Percentiles rank a stretch among this genome's conserved stretches.
phyloP scores from a whole-genome alignment of 2,888 invertebrate genomes.

The Melipona beecheii region DNA sequence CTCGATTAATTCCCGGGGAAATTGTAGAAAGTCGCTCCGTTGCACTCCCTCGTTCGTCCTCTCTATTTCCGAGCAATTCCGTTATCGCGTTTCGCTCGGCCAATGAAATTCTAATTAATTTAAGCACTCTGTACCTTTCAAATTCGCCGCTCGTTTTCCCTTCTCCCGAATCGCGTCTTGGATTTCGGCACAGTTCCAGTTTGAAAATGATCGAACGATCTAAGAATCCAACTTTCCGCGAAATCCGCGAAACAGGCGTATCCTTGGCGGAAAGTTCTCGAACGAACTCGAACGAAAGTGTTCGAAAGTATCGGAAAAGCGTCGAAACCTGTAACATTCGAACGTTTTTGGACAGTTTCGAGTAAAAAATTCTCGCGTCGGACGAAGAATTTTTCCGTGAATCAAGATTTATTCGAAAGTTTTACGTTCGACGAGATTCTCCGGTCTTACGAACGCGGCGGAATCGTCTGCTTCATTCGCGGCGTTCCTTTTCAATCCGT shows the following conservation, averaged over 20 bases:
- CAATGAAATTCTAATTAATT: neutral
- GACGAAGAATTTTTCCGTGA: neutral
- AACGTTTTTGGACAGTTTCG: too few species aligned
- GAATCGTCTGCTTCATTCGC: neutral
- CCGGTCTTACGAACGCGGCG: neutral
- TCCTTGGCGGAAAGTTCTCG: too few species aligned
- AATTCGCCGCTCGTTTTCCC: neutral
- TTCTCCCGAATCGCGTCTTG: neutral
- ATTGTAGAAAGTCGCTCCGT: neutral
- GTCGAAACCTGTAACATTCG: too few species aligned
- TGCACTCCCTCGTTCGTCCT: too few species aligned
- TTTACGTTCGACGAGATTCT: neutral
- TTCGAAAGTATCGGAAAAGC: too few species aligned
- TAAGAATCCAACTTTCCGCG: slow-evolving; percentile 1
- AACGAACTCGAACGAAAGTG: too few species aligned
- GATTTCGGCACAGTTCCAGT: neutral
- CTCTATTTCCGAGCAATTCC: too few species aligned
- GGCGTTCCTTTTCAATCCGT: neutral
- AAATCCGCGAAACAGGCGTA: too few species aligned
- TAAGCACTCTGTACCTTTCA: too few species aligned
- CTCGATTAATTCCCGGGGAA: neutral
- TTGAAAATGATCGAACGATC: slow-evolving; percentile 3
- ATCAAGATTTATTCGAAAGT: slow-evolving; percentile 15
- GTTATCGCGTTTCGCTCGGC: neutral
- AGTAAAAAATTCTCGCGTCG: too few species aligned